Conservation (phyloP, 2,888 invertebrate genomes). For the Camponotus fellah region DNA sequence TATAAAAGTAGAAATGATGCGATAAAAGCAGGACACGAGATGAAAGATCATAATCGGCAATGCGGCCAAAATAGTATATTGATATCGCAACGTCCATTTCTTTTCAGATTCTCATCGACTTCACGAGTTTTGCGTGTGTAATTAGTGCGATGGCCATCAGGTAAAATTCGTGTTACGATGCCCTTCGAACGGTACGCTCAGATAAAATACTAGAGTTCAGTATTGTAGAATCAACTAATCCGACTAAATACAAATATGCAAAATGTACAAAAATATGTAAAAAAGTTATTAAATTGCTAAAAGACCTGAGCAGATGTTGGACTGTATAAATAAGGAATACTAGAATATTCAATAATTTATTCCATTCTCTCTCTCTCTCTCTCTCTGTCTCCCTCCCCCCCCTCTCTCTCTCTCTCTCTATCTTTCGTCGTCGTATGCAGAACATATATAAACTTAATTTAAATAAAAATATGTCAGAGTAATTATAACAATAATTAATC, state of each 20-base stretch:
- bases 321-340: background rate
- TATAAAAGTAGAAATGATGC: background rate
- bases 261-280: slow-evolving; percentile 35
- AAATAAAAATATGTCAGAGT: slow-evolving; percentile 47
- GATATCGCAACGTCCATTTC: slow-evolving; percentile 24
- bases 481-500: slow-evolving; percentile 60
- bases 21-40: background rate
- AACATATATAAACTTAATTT: slow-evolving; percentile 20
- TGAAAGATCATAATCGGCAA: background rate
- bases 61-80: slow-evolving; percentile 6
- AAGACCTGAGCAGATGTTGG: background rate
- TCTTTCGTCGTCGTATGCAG: background rate
- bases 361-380: background rate
- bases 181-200: slow-evolving; percentile 61
- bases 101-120: slow-evolving; percentile 39
- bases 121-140: slow-evolving; percentile 61
- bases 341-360: slow-evolving; percentile 29
- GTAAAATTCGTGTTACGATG: slow-evolving; percentile 62
- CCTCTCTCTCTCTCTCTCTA: background rate
- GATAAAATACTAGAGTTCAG: slow-evolving; percentile 56
- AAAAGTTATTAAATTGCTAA: slow-evolving; percentile 25
- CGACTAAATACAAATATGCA: slow-evolving; percentile 55
- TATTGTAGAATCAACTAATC: slow-evolving; percentile 46
- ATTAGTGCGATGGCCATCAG: slow-evolving; percentile 65
- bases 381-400: background rate